Evolutionary conservation across 2,113 vertebrate species (phyloP), one percentile per base, ranked within the genome.

Genomic region (Zosterops japonicus): DNA sequence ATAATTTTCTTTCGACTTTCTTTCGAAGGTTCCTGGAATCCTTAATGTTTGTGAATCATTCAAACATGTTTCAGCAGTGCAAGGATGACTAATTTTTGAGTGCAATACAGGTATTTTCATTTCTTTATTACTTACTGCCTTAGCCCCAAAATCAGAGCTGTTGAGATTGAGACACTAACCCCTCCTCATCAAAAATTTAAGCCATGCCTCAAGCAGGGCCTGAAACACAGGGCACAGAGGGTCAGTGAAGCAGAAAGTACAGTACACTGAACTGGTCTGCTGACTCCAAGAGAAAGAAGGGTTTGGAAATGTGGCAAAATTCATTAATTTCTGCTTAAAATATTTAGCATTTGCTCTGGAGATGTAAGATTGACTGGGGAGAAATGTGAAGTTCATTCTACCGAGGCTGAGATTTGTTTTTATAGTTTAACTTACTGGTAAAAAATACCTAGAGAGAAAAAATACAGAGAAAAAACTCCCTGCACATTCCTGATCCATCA

Each of bases 291-390:
- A 52, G 35, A 88, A 94, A 70, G 3, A 67, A 63, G 42, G 18
- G 20, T 35, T 93, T 87, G 29, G 35, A 90, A 93, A 87, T 64
- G 31, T 88, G 79, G 63, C 42, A 91, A 89, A 95, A 89, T 63
- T 87, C 42, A 93, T 94, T 96, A 89, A 84, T 95, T 93, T 94
- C 53, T 47, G 60, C 42, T 60, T 90, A 74, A 83, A 93, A 93
- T 95, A 93, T 90, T 96, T 69, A 93, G 36, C 15, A 55, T 44
- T 63, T 5, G 2, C 49, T 70, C 78, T 31, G 17, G 20, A 90
- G 53, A 17, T 56, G 12, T 74, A 56, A 72, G 29, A 84, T 3
- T 87, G 74, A 65, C 35, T 6, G 0, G 13, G 27, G 12, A 87
- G 33, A 64, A 68, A 42, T 63, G 22, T 86, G 56, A 94, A 67